These are phyloP conservation scores for Phenganax stokvisi DNA, from an alignment of 92 coral and sea anemone species.

Conservation along the genomic window DNA sequence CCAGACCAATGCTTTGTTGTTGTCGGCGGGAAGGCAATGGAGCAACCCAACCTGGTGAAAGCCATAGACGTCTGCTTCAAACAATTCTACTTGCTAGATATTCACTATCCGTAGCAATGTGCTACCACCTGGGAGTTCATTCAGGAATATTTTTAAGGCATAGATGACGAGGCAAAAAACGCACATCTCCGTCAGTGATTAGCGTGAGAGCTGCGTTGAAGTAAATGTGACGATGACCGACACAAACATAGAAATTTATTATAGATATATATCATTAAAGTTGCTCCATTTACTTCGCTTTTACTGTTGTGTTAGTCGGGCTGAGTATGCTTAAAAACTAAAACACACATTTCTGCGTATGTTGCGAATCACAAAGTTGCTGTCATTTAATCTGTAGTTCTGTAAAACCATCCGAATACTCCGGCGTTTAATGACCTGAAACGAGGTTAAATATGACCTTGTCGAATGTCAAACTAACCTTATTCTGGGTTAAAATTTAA, in stretches of 20 bases:
- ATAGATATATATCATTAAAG: not conserved
- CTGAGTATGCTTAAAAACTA: no score
- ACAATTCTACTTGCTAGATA: not conserved
- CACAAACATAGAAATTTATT: not conserved
- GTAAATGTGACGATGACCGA: not conserved
- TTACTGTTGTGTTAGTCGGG: no score
- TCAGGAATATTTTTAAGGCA: not conserved
- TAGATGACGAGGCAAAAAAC: not conserved
- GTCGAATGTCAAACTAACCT: no score
- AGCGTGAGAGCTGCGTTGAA: not conserved
- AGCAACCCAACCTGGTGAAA: not conserved
- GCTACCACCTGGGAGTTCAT: not conserved
- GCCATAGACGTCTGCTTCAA: constrained; percentile 11
- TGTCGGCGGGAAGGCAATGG: not conserved
- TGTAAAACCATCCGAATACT: not conserved
- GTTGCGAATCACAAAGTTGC: not conserved
- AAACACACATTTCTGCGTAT: not conserved
- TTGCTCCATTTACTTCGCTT: not conserved
- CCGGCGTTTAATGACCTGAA: not conserved
- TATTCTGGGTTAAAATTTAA: not conserved
- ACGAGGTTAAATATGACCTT: not conserved
- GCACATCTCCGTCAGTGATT: not conserved
- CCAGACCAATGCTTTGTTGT: constrained; percentile 20
- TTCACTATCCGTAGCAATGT: not conserved
- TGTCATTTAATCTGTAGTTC: not conserved